phyloP scores from a whole-genome alignment of 2,888 invertebrate genomes.

The Apamea crenata region DNA sequence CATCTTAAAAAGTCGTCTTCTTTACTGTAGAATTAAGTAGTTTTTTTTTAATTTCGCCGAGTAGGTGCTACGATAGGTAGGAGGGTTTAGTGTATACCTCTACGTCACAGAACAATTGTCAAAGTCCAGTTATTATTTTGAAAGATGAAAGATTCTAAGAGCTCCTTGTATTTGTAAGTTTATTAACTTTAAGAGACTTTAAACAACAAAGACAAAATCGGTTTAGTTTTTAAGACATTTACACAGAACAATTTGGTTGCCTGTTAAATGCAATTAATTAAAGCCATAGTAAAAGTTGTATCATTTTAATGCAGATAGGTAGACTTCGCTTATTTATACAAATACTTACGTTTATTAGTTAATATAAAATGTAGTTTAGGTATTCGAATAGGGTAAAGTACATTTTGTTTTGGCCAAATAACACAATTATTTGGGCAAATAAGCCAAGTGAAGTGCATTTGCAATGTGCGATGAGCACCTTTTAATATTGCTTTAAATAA shows the following conservation, averaged over 20 bases:
- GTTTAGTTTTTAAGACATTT: neutral
- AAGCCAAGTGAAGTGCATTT: neutral
- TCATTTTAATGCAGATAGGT: neutral
- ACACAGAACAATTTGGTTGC: neutral
- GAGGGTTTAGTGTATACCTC: too few species aligned
- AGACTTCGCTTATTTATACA: neutral
- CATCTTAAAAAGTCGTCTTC: neutral
- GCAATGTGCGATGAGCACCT: neutral
- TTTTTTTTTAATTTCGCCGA: neutral
- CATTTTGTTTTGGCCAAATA: neutral
- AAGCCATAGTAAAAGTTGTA: neutral
- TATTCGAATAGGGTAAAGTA: neutral
- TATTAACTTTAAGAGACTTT: neutral
- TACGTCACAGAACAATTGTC: neutral
- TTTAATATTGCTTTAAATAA: neutral
- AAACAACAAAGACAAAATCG: neutral
- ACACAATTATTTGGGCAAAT: slow-evolving; percentile 6
- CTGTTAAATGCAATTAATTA: neutral
- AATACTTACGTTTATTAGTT: neutral
- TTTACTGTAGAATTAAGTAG: too few species aligned
- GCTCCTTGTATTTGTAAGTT: neutral
- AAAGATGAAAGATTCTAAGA: too few species aligned
- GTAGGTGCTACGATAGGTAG: neutral
- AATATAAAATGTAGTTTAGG: neutral
- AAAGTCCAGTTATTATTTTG: too few species aligned